phyloP scores from a whole-genome alignment of 23 tunicate species.

The Trididemnum clinides region DNA sequence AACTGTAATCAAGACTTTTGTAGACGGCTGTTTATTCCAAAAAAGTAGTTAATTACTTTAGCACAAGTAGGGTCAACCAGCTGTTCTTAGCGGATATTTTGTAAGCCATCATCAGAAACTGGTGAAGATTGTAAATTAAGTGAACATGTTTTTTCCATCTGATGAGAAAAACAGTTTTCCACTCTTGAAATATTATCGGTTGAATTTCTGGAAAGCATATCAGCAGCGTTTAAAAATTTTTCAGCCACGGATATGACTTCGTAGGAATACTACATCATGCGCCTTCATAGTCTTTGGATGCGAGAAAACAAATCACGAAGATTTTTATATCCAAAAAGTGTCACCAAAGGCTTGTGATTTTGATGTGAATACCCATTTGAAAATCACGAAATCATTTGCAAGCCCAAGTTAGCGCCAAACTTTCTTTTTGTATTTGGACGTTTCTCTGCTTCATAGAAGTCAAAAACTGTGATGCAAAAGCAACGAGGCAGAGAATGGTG shows the following conservation, averaged over 20 bases:
- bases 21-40: no score
- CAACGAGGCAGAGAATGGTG: background rate
- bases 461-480: conserved; percentile 11
- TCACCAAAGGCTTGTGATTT: no score
- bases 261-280: conserved; percentile 46
- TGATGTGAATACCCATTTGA: no score
- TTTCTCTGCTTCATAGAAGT: conserved; percentile 22
- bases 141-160: background rate
- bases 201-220: conserved; percentile 10
- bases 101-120: background rate
- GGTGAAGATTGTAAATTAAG: background rate
- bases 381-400: no score
- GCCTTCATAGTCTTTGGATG: no score
- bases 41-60: no score
- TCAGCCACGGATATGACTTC: no score
- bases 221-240: background rate
- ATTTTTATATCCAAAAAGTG: no score
- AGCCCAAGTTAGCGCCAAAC: no score
- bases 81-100: background rate
- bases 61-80: background rate
- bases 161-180: background rate
- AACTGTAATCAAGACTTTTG: background rate
- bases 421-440: no score
- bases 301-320: no score
- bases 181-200: background rate